Evolutionary conservation across 2,797 vertebrate species (phyloP), one percentile per base, ranked within the genome.

Genomic region (Streptopelia turtur): DNA sequence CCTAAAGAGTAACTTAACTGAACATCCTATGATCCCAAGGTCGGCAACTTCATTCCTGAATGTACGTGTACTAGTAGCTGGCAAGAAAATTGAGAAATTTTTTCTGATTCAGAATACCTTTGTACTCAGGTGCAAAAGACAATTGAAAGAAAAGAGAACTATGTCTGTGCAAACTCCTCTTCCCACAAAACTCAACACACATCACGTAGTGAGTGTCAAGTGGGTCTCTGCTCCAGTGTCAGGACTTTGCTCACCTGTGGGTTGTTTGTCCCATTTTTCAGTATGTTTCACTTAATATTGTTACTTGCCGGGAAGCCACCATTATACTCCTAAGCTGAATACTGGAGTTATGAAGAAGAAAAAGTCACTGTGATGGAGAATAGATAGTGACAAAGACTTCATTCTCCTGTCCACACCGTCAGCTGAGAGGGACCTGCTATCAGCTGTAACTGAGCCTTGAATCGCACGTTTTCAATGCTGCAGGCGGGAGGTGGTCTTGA

Each of bases 361-460:
- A 96, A 94, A 94, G 90, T 90, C 82, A 87, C 41, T 50, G 84
- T 89, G 90, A 95, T 93, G 84, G 94, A 87, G 95, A 87, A 89
- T 7, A 95, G 82, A 97, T 94, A 96, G 86, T 85, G 94, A 98
- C 98, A 98, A 98, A 98, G 97, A 93, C 87, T 93, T 95, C 90
- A 97, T 98, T 98, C 97, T 98, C 89, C 94, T 96, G 96, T 88
- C 93, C 95, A 96, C 88, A 91, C 97, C 91, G 74, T 97, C 97
- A 96, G 82, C 96, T 90, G 93, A 97, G 95, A 85, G 50, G 59
- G 90, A 86, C 92, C 95, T 96, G 95, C 96, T 98, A 98, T 98
- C 98, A 97, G 96, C 95, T 97, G 97, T 97, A 97, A 98, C 92
- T 76, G 96, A 97, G 95, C 96, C 97, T 94, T 98, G 98, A 98